Base-by-base conservation (phyloP, 2,888 invertebrate genomes). In the Eilema caniola region DNA sequence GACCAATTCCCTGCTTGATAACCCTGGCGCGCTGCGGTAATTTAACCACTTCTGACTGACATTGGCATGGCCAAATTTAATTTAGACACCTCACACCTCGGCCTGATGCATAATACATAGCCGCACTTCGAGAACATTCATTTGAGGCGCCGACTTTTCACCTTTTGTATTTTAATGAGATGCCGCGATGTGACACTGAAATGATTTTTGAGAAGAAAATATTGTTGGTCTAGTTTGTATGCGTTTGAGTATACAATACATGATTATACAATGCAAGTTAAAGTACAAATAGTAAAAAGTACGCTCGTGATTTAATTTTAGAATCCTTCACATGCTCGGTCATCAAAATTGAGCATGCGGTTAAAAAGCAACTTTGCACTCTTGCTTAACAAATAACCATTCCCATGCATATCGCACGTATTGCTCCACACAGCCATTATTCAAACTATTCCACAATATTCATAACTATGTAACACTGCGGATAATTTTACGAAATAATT, bases 31-130 rank as follows among this genome's bases (percentile, higher is more conserved):
- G 64, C 62, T 53, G 56, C 69, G 66, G 73, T 73, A 71, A 73
- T 71, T 66, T 69, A 86, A 84, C 84, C 87, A 87, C 90, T 88
- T 84, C 78, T 88, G 89, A 90, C 87, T 90, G 90, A 90, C 91
- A 91, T 88, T 85, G 88, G 85, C 89, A 87, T 87, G 85, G 83
- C 85, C 85, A 87, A 90, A 90, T 91, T 92, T 92, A 92, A 92
- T 92, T 92, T 89, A 88, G 91, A 86, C 89, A 91, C 90, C 90
- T 91, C 89, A 86, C 89, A 91, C 90, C 89, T 90, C 89, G 85
- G 81, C 77, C 86, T 87, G 87, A 86, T 91, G 92, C 91, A 92
- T 92, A 90, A 92, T 89, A 92, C 91, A 92, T 91, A 82, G 70
- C 86, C 87, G 76, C 81, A 87, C 85, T 88, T 84, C 80, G 75